Percentiles rank a stretch among this genome's conserved stretches.
These are phyloP conservation scores for Asarcornis scutulata DNA, from an alignment of 2,113 vertebrate genomes.

Conservation along the genomic window DNA sequence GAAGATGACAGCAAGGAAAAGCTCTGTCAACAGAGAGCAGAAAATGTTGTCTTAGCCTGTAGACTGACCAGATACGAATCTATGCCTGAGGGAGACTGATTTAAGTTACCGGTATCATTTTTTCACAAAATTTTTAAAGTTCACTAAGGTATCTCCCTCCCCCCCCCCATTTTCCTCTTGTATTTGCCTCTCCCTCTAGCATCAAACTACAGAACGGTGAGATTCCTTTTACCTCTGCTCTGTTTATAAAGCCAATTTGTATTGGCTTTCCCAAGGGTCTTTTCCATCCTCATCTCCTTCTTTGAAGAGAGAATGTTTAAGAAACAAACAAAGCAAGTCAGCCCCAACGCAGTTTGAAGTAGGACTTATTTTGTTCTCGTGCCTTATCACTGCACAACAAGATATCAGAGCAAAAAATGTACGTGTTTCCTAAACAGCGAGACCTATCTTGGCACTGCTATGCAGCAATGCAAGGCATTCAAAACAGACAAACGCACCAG, in stretches of 20 bases:
- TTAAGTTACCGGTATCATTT: not conserved
- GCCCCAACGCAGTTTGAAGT: not conserved
- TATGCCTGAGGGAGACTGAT: not conserved
- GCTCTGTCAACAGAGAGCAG: not conserved
- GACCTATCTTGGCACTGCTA: not conserved
- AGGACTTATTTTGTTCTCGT: not conserved
- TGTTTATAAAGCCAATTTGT: not conserved
- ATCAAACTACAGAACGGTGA: not conserved
- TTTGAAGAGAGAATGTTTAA: not conserved
- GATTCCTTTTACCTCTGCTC: not conserved
- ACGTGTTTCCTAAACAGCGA: not conserved
- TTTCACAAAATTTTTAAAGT: not conserved
- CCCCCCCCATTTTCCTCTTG: not conserved
- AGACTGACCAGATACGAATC: not conserved
- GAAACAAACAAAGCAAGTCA: not conserved
- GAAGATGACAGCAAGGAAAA: not conserved
- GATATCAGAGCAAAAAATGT: not conserved
- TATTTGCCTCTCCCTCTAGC: not conserved
- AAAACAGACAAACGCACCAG: not conserved
- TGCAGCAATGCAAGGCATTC: not conserved
- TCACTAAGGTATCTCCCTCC: not conserved
- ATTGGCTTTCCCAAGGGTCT: not conserved
- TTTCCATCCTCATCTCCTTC: not conserved
- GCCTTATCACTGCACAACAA: not conserved
- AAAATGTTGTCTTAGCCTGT: not conserved